These are phyloP conservation scores for Siniperca knerii DNA, from an alignment of 2,113 vertebrate species.

Conservation along the genomic window DNA sequence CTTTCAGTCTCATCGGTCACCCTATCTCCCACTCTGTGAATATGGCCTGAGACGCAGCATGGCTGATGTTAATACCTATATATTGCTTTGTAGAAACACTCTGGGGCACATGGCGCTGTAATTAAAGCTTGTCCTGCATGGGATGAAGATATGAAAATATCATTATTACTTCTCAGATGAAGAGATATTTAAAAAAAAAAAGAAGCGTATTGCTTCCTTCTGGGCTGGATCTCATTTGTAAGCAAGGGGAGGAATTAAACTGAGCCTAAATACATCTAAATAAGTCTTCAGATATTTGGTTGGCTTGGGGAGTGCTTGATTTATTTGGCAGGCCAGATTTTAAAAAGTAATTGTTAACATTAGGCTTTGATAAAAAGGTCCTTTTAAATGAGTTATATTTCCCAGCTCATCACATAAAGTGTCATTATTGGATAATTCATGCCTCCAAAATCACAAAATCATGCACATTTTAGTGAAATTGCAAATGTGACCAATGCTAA, in stretches of 20 bases:
- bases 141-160: conserved; percentile 52
- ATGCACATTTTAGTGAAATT: too few species aligned
- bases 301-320: neutral
- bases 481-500: neutral
- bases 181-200: conserved; percentile 3
- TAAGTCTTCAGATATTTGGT: neutral
- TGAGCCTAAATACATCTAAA: neutral
- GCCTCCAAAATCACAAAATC: neutral
- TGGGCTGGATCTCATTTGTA: conserved; percentile 20
- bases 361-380: neutral
- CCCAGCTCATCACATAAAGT: neutral
- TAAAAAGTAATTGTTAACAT: neutral
- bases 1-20: neutral
- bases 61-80: conserved; percentile 49
- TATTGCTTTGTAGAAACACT: conserved; percentile 47
- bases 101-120: conserved; percentile 35
- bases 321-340: neutral
- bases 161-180: conserved; percentile 52
- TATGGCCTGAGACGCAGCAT: conserved; percentile 15
- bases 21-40: neutral
- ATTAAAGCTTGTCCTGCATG: conserved; percentile 54
- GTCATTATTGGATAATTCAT: neutral
- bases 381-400: neutral
- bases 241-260: neutral
- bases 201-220: conserved; percentile 8